phyloP scores from a whole-genome alignment of 2,888 invertebrate genomes.

The Folsomia manolachei region DNA sequence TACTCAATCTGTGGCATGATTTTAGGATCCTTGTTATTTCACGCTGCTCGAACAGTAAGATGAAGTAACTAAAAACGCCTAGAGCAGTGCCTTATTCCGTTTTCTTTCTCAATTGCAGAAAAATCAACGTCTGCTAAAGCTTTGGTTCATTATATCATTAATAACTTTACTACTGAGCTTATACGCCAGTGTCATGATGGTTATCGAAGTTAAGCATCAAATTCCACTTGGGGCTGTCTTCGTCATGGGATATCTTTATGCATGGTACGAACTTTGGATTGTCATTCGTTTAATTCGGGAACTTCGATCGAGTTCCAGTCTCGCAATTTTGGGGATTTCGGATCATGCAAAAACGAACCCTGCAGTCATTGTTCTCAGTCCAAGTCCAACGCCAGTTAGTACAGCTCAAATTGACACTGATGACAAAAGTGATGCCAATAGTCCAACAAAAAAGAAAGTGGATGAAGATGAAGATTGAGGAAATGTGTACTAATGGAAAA shows the following conservation, averaged over 20 bases:
- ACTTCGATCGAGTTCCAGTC: conserved; percentile 25
- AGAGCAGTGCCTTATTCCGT: background rate
- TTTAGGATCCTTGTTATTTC: conserved; percentile 31
- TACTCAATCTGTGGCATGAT: conserved; percentile 1
- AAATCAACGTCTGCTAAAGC: conserved; percentile 36
- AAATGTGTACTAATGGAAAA: no score
- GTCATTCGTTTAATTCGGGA: conserved; percentile 33
- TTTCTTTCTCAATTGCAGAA: conserved; percentile 24
- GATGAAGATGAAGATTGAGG: no score
- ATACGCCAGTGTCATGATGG: conserved; percentile 22
- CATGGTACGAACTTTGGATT: conserved; percentile 50
- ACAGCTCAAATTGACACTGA: background rate
- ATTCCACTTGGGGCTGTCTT: conserved; percentile 26
- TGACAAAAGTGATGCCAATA: no score
- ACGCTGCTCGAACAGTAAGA: conserved; percentile 36
- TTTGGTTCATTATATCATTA: conserved; percentile 38
- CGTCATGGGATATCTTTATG: conserved; percentile 46
- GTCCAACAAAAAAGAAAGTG: no score
- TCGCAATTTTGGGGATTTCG: conserved; percentile 9
- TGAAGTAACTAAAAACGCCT: background rate
- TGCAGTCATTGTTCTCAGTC: conserved; percentile 13
- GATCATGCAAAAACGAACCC: conserved; percentile 31
- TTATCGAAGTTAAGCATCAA: conserved; percentile 31
- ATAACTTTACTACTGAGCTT: conserved; percentile 30
- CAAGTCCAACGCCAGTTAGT: background rate